Percentiles rank a stretch among this genome's conserved stretches.
phyloP scores from a whole-genome alignment of 2,113 vertebrate species.

The Dolichallabes microphthalmus region DNA sequence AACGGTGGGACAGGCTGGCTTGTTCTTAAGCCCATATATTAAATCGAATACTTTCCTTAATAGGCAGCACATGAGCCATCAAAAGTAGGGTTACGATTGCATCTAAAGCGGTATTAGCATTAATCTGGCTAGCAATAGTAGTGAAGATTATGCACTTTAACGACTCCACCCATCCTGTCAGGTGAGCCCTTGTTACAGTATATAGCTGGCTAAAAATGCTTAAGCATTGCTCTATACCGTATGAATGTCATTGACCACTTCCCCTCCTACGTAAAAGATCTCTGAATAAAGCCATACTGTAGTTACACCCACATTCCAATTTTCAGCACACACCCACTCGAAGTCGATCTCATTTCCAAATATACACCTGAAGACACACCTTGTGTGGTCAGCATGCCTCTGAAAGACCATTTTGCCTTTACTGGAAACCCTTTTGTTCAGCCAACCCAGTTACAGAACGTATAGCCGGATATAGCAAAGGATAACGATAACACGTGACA shows the following conservation, averaged over 20 bases:
- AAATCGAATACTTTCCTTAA: neutral
- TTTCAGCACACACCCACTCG: neutral
- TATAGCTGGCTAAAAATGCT: neutral
- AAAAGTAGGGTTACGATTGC: neutral
- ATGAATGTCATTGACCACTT: neutral
- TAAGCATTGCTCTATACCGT: neutral
- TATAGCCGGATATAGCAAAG: neutral
- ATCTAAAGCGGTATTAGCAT: neutral
- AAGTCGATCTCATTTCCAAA: neutral
- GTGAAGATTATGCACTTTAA: neutral
- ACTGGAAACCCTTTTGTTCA: neutral
- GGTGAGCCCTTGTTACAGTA: neutral
- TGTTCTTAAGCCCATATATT: neutral
- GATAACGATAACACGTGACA: neutral
- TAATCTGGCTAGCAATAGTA: neutral
- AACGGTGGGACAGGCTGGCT: neutral
- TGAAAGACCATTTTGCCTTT: neutral
- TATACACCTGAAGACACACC: slow-evolving; percentile 11
- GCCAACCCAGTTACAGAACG: neutral
- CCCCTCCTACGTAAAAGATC: neutral
- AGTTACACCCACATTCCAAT: neutral
- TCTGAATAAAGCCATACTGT: neutral
- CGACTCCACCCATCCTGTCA: neutral
- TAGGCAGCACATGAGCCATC: neutral
- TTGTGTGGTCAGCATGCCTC: neutral